Evolutionary conservation across 1,140 invertebrate genomes (phyloP), one percentile per base, ranked within the genome.

Genomic region (Portunus trituberculatus): DNA sequence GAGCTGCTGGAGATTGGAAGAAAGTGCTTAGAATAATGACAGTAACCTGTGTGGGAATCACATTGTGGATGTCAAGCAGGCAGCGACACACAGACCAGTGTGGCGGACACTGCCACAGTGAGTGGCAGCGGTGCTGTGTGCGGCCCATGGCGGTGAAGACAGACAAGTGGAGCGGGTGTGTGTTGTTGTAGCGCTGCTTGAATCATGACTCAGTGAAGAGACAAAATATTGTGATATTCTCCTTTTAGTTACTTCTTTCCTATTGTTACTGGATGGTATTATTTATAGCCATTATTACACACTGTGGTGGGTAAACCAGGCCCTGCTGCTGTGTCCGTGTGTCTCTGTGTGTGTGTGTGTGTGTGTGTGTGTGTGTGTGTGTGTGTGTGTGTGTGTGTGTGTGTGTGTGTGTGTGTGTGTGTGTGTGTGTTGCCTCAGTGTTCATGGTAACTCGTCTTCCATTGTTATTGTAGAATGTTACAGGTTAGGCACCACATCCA

Each of bases 311-410:
- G n/a, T n/a, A 76, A n/a, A 20, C 67, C 67, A 76, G 67, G 67
- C 67, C 12, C 0, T 76, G 67, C 67, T 76, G 59, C 7, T 25
- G 59, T 3, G 86, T 29, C 4, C 32, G 29, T 31, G 29, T 88
- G 86, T 32, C 2, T 88, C 2, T 88, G 29, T 88, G 86, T 88
- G 29, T 32, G 86, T 32, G 86, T 88, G 29, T 88, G 86, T 32
- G 86, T 88, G 86, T 88, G 86, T 88, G 29, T 88, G 86, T 88
- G 29, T 32, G 0, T 31, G 29, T 88, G 31, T 32, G 29, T 88
- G 86, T 88, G 29, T 88, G 86, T 32, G 29, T 4, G 8, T 76
- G 59, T 76, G 20, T 76, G 59, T 32, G 29, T 32, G 29, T 32
- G 2, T 10, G 39, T 39, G 39, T 39, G 31, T 4, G 0, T 39